phyloP scores from a whole-genome alignment of 2,888 invertebrate species.

The Heliconius sara region DNA sequence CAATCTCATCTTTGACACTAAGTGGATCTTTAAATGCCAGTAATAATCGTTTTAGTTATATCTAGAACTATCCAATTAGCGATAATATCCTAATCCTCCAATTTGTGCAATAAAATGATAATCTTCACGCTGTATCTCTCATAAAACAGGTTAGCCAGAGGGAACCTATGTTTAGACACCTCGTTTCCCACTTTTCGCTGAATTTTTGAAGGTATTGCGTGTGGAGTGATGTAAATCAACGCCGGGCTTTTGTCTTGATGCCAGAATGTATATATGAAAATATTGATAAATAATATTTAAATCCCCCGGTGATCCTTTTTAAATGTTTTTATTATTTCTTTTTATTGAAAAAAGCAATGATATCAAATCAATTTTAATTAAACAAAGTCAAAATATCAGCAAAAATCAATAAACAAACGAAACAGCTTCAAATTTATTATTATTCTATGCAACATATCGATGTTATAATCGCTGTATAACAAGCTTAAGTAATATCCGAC shows the following conservation, averaged over 20 bases:
- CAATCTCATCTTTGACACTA: neutral
- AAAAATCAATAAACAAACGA: too few relatives aligned
- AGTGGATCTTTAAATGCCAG: neutral
- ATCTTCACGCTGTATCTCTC: neutral
- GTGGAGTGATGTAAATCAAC: neutral
- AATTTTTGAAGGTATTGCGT: neutral
- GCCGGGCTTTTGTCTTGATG: too few relatives aligned
- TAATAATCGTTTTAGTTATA: neutral
- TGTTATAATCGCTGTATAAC: neutral
- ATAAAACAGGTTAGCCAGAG: neutral
- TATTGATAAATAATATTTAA: too few relatives aligned
- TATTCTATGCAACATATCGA: too few relatives aligned
- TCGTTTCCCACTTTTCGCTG: neutral
- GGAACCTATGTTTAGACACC: neutral
- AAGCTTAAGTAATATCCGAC: constrained; percentile 7
- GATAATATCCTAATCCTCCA: neutral
- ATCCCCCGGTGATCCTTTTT: too few relatives aligned
- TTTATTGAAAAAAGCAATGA: too few relatives aligned
- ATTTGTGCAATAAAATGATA: neutral
- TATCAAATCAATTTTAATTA: too few relatives aligned
- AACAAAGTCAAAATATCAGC: too few relatives aligned
- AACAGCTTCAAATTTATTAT: too few relatives aligned
- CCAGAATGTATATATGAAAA: too few relatives aligned
- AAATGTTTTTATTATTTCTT: too few relatives aligned
- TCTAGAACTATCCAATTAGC: neutral